A percentile compares a stretch with the other conserved stretches of the same genome.
Evolutionary conservation across 2,888 invertebrate genomes (phyloP).

Genomic region (Melipona bicolor): DNA sequence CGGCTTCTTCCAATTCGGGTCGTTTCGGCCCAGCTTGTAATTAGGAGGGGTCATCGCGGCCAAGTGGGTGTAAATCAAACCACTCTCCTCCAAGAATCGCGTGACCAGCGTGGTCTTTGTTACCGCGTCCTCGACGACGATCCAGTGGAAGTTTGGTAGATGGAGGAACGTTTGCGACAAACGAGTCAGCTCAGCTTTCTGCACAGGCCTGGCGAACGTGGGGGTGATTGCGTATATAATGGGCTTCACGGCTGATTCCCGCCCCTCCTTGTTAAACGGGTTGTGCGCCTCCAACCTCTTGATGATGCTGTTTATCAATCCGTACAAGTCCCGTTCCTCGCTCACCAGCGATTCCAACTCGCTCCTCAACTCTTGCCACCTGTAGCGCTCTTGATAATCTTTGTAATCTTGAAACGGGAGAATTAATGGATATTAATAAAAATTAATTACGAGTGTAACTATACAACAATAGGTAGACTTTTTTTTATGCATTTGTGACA

Average conservation of each 20-base stretch:
- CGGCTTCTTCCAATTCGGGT: conserved; percentile 91
- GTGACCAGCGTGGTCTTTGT: conserved; percentile 89
- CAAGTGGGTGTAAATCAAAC: conserved; percentile 89
- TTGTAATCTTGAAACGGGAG: neutral
- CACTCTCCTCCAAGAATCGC: conserved; percentile 89
- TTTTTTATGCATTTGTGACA: too few species aligned
- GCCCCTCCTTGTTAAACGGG: neutral
- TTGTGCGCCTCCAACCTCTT: conserved; percentile 58
- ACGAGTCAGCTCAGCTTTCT: conserved; percentile 97
- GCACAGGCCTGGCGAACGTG: conserved; percentile 94
- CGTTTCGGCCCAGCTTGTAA: conserved; percentile 88
- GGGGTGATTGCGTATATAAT: conserved; percentile 96
- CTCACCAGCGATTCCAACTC: conserved; percentile 44
- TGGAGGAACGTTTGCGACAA: conserved; percentile 94
- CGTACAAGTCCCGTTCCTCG: conserved; percentile 47
- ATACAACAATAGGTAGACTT: too few species aligned
- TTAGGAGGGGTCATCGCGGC: conserved; percentile 89
- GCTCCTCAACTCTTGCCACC: conserved; percentile 54
- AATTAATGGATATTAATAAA: neutral
- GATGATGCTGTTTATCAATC: conserved; percentile 47
- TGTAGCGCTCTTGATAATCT: conserved; percentile 65
- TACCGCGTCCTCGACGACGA: conserved; percentile 94
- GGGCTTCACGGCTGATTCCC: conserved; percentile 82
- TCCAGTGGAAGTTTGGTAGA: conserved; percentile 96
- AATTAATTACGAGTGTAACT: neutral